Conservation (phyloP, 2,888 invertebrate genomes). For the Acronicta aceris region DNA sequence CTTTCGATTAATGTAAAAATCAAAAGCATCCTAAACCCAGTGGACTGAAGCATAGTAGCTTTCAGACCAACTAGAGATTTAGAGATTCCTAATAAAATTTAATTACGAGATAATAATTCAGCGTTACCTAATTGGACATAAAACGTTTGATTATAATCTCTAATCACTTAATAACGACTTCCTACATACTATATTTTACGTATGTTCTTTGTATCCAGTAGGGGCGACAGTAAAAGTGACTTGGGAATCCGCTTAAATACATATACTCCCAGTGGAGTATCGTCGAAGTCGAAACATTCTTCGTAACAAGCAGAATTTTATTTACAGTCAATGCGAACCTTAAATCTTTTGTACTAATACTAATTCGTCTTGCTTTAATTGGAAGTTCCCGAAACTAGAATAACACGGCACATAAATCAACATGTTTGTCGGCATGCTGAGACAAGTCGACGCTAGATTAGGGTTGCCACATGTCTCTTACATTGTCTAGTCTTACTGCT, state of each 20-base stretch:
- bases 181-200: background rate
- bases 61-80: too few species aligned
- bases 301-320: constrained; percentile 12
- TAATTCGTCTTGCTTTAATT: constrained; percentile 58
- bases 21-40: too few species aligned
- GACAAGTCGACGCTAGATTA: constrained; percentile 66
- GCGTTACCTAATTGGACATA: background rate
- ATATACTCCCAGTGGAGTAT: too few species aligned
- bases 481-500: constrained; percentile 28
- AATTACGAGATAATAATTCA: constrained; percentile 10
- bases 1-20: too few species aligned
- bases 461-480: constrained; percentile 50
- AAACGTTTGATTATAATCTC: background rate
- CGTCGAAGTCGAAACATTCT: too few species aligned
- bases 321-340: constrained; percentile 37
- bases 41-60: too few species aligned
- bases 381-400: constrained; percentile 60
- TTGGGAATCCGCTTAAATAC: background rate
- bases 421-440: constrained; percentile 61
- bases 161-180: constrained; percentile 19
- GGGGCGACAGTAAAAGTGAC: constrained; percentile 9
- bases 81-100: too few species aligned
- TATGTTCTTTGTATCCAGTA: background rate
- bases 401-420: constrained; percentile 64
- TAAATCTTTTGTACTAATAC: constrained; percentile 54